Percentiles rank a stretch among this genome's conserved stretches.
These are phyloP conservation scores for Ursus arctos DNA, from an alignment of 2,113 vertebrate species.

Conservation along the genomic window DNA sequence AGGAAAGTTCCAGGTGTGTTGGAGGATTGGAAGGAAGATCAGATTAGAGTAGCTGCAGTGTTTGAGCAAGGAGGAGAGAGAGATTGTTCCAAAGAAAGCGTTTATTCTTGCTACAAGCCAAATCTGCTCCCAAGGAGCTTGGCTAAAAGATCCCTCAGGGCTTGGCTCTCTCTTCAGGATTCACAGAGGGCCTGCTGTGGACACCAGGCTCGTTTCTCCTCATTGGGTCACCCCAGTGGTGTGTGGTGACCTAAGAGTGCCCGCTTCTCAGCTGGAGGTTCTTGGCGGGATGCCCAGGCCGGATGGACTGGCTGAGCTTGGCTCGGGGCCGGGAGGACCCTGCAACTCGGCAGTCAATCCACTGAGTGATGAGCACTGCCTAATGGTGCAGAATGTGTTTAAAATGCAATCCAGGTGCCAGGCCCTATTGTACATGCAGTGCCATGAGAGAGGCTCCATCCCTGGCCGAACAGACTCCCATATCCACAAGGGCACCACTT, in stretches of 20 bases:
- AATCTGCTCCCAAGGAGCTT: neutral
- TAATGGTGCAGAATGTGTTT: neutral
- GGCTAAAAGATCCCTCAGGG: neutral
- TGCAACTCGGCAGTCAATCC: rapidly evolving
- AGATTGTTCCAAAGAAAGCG: rapidly evolving
- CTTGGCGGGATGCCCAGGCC: neutral
- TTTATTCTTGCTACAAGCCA: neutral
- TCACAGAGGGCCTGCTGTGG: neutral
- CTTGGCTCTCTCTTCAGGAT: neutral
- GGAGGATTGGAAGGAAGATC: neutral
- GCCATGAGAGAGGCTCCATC: neutral
- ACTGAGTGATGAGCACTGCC: neutral
- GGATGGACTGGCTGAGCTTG: neutral
- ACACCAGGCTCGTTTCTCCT: neutral
- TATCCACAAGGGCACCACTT: neutral
- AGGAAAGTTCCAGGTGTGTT: neutral
- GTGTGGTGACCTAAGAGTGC: neutral
- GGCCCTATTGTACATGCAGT: neutral
- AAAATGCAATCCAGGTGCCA: neutral
- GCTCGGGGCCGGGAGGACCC: neutral
- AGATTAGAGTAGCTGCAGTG: neutral
- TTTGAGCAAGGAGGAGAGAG: neutral
- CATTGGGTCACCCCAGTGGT: neutral
- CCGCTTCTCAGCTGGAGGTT: neutral
- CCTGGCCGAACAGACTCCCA: neutral